Conservation (phyloP, 2,113 vertebrate genomes). For the Peromyscus leucopus region DNA sequence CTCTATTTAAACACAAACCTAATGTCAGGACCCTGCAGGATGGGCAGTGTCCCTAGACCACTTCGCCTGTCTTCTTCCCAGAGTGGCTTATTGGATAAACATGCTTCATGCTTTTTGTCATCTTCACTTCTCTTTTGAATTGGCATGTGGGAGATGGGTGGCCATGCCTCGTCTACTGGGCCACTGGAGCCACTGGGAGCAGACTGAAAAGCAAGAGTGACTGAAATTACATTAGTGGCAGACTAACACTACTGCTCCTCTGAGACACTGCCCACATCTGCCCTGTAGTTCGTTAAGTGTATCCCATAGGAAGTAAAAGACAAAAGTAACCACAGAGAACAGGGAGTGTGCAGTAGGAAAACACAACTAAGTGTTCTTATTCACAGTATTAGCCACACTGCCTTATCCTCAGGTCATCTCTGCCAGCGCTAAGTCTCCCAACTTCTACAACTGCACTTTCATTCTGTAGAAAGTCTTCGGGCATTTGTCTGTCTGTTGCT, state of each 20-base stretch:
- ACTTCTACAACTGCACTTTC: background rate
- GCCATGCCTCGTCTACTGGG: background rate
- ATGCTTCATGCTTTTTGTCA: background rate
- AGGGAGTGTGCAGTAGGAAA: background rate
- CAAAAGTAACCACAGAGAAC: background rate
- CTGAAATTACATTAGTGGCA: background rate
- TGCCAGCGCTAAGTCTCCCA: background rate
- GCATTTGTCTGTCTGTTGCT: background rate
- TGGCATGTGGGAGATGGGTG: background rate
- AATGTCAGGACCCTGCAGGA: background rate
- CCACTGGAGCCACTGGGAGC: background rate
- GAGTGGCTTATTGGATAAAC: background rate
- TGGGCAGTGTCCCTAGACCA: background rate
- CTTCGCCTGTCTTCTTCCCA: background rate
- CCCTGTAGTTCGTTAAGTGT: background rate
- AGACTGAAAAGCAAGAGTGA: background rate
- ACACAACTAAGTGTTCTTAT: background rate
- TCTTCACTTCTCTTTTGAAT: background rate
- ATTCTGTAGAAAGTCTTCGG: background rate
- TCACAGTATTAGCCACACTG: background rate
- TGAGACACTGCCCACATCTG: background rate
- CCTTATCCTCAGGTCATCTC: background rate
- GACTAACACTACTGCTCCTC: background rate
- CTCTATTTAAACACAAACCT: background rate
- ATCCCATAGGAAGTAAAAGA: background rate